Conservation (phyloP, 2,888 invertebrate species). For the Erebia palarica region DNA sequence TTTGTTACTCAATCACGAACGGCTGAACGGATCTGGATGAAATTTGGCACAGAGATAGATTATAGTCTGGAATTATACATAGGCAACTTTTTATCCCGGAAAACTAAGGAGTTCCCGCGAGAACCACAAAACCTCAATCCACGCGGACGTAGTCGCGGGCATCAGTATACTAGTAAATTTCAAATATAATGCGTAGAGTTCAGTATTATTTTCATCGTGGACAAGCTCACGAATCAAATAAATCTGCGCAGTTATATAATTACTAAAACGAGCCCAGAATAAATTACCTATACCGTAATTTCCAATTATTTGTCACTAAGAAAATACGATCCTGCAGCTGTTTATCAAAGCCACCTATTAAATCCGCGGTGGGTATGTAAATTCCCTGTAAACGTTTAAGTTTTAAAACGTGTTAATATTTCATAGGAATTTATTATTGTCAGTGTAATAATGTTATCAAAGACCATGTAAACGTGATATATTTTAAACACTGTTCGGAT, state of each 20-base stretch:
- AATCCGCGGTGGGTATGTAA: slow-evolving; percentile 10
- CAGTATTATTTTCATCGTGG: slow-evolving; percentile 20
- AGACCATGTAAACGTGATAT: not conserved
- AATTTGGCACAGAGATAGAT: no score
- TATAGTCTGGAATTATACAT: no score
- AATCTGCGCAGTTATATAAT: slow-evolving; percentile 33
- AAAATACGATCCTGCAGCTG: slow-evolving; percentile 20
- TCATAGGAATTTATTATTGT: slow-evolving; percentile 14
- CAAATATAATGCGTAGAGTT: not conserved
- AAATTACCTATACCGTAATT: slow-evolving; percentile 30
- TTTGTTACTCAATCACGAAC: no score
- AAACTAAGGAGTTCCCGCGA: no score
- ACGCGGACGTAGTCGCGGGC: no score
- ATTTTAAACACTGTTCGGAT: not conserved
- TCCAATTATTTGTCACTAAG: slow-evolving; percentile 32
- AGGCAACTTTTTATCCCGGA: no score
- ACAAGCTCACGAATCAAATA: slow-evolving; percentile 30
- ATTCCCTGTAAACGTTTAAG: slow-evolving; percentile 18
- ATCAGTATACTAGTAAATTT: not conserved
- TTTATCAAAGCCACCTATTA: slow-evolving; percentile 17
- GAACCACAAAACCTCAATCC: no score
- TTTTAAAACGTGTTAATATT: slow-evolving; percentile 19
- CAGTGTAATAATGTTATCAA: slow-evolving; percentile 12
- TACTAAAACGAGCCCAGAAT: slow-evolving; percentile 28
- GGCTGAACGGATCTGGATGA: no score